Conservation (phyloP, 1,140 invertebrate species). For the Vollenhovia emeryi region DNA sequence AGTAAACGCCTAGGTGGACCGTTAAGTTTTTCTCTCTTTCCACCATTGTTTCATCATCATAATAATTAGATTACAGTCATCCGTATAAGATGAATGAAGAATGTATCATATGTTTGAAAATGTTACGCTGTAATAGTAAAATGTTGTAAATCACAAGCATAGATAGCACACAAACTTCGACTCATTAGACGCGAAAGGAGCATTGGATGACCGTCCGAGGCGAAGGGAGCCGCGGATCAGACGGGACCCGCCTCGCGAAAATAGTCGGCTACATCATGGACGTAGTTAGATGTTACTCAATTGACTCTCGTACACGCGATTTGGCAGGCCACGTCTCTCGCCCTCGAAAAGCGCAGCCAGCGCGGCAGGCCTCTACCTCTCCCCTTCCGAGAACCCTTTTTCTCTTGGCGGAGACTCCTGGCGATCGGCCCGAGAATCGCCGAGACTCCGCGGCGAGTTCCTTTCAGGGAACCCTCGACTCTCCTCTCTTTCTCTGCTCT, state of each 20-base stretch:
- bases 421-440: conserved; percentile 60
- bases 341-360: conserved; percentile 54
- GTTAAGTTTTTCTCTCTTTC: too few species aligned
- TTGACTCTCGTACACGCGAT: conserved; percentile 61
- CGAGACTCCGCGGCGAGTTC: conserved; percentile 65
- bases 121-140: too few species aligned
- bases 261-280: conserved; percentile 56
- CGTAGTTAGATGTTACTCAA: conserved; percentile 61
- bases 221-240: conserved; percentile 20
- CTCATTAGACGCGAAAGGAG: too few species aligned
- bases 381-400: conserved; percentile 65
- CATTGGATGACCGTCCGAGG: neutral
- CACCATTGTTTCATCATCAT: too few species aligned
- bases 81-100: too few species aligned
- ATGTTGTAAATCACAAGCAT: too few species aligned
- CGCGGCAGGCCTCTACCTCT: conserved; percentile 9
- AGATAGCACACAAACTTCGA: too few species aligned
- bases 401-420: conserved; percentile 66
- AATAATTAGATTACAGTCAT: too few species aligned
- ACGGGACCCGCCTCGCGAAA: conserved; percentile 4
- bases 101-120: too few species aligned
- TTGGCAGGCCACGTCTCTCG: conserved; percentile 57
- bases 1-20: neutral
- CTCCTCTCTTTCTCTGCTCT: neutral
- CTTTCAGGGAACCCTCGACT: neutral